Base-by-base conservation (phyloP, 2,888 invertebrate species). In the Amphipyra berbera region DNA sequence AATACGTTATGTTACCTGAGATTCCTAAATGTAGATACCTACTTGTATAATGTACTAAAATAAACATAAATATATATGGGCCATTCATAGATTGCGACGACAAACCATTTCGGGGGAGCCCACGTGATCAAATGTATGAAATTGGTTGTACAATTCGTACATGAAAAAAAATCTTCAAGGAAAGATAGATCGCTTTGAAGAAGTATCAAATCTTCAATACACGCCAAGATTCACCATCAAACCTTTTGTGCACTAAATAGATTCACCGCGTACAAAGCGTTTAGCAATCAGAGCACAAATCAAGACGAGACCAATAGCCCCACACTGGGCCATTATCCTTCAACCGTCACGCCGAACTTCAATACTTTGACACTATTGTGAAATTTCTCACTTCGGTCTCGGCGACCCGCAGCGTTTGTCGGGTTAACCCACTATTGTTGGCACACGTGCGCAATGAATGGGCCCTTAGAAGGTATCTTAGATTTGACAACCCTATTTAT, bases 331-430 rank as follows among this genome's bases (percentile, higher is more conserved):
- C 78, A 88, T 94, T 93, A 90, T 93, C 58, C 67, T 82, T 82
- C 86, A 82, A 84, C 84, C 90, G 85, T 92, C 92, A 89, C 91
- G 90, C 91, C 88, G 89, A 85, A 84, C 75, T 82, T 87, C 87
- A 89, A 90, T 90, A 89, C 87, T 91, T 87, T 89, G 91, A 92
- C 93, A 92, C 88, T 87, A 90, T 93, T 91, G 92, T 92, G 90
- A 90, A 90, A 85, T 82, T 90, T 91, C 91, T 90, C 91, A 89
- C 90, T 90, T 88, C 76, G 86, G 82, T 75, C 76, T 80, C 63
- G 89, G 86, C 90, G 86, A 91, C 94, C 91, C 93, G 92, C 93
- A 90, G 92, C 87, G 89, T 80, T 75, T 80, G 85, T 83, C 83
- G 85, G 87, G 88, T 88, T 89, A 84, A 86, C 82, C 86, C 78